phyloP scores from a whole-genome alignment of 2,113 vertebrate genomes.

The Otolemur garnettii region DNA sequence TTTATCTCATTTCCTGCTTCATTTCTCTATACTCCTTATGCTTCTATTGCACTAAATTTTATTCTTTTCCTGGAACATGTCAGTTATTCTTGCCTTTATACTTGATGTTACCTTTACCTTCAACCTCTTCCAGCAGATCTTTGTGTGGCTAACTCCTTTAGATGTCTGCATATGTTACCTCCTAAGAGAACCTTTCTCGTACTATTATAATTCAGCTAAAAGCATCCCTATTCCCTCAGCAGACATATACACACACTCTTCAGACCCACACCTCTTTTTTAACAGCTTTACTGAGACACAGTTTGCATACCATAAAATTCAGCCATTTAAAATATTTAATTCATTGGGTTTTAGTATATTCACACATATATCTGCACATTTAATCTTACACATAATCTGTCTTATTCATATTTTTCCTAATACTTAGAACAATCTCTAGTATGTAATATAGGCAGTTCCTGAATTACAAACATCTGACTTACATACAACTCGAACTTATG shows the following conservation, averaged over 20 bases:
- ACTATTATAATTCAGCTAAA: not conserved
- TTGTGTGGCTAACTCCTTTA: not conserved
- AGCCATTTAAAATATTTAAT: not conserved
- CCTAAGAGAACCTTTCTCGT: not conserved
- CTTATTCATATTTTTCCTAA: not conserved
- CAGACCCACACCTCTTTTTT: not conserved
- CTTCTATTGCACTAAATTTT: not conserved
- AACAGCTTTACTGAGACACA: not conserved
- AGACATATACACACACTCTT: not conserved
- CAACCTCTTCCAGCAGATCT: not conserved
- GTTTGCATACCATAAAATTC: not conserved
- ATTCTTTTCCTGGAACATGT: not conserved
- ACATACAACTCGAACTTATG: too few relatives aligned
- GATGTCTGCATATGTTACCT: not conserved
- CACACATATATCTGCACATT: not conserved
- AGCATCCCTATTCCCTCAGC: not conserved
- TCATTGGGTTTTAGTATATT: not conserved
- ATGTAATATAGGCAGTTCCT: not conserved
- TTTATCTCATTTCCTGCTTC: not conserved
- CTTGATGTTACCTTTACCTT: not conserved
- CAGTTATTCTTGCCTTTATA: not conserved
- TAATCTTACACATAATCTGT: not conserved
- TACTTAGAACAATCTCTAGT: not conserved
- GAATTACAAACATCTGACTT: too few relatives aligned
- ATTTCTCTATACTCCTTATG: not conserved